Percentiles rank a stretch among this genome's conserved stretches.
Evolutionary conservation across 1,140 invertebrate genomes (phyloP).

Genomic region (Drosophila melanica): DNA sequence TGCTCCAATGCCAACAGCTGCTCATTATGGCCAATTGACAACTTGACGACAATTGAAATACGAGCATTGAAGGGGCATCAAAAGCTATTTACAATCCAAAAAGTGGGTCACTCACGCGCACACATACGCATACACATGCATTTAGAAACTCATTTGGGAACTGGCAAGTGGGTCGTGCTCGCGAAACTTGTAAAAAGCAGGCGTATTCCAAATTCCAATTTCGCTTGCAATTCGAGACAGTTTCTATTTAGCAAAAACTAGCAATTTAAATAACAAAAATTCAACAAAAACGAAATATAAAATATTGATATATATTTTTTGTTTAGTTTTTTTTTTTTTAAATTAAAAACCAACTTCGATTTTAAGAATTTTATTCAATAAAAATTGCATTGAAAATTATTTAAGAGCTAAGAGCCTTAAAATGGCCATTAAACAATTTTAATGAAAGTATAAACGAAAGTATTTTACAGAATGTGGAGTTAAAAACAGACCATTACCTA

Average conservation of each 20-base stretch:
- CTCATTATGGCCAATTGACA: slow-evolving; percentile 49
- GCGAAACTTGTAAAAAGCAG: slow-evolving; percentile 9
- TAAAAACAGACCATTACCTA: not conserved
- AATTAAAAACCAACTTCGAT: too few relatives aligned
- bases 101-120: slow-evolving; percentile 29
- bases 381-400: too few relatives aligned
- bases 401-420: too few relatives aligned
- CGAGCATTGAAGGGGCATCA: slow-evolving; percentile 9
- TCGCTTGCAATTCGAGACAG: not conserved
- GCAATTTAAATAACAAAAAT: not conserved
- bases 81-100: slow-evolving; percentile 18
- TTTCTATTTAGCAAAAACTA: not conserved
- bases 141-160: slow-evolving; percentile 11
- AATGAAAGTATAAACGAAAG: not conserved
- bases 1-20: slow-evolving; percentile 26
- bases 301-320: too few relatives aligned
- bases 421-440: too few relatives aligned
- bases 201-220: slow-evolving; percentile 1
- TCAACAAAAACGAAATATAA: too few relatives aligned
- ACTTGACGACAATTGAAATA: slow-evolving; percentile 44
- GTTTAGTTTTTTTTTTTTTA: too few relatives aligned
- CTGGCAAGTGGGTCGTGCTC: slow-evolving; percentile 14
- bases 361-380: too few relatives aligned
- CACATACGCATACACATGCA: slow-evolving; percentile 7
- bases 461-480: not conserved